Conservation (phyloP, 2,113 vertebrate species). For the Formicarius rufipectus region DNA sequence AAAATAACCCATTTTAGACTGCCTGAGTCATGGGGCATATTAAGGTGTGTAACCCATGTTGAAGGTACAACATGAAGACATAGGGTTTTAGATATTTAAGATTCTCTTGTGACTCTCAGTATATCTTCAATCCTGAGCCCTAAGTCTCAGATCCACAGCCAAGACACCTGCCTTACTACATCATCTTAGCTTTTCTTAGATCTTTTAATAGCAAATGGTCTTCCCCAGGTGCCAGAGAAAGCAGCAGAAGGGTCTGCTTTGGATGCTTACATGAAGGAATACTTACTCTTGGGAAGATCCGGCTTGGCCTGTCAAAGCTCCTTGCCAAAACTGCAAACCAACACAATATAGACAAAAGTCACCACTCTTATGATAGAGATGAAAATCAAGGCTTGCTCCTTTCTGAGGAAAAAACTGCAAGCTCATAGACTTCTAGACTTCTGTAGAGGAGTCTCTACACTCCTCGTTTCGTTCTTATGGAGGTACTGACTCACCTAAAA, state of each 20-base stretch:
- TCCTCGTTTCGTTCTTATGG: not conserved
- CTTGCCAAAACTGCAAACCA: constrained; percentile 90
- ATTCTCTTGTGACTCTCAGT: not conserved
- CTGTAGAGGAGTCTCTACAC: too few species aligned
- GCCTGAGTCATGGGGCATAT: not conserved
- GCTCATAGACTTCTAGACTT: not conserved
- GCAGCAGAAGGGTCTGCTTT: not conserved
- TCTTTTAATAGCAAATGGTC: not conserved
- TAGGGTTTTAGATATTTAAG: not conserved
- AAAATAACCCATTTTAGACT: not conserved
- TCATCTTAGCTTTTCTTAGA: not conserved
- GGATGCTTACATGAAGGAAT: not conserved
- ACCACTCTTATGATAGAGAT: not conserved
- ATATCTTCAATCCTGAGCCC: not conserved
- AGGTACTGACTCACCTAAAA: not conserved
- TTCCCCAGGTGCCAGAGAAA: not conserved
- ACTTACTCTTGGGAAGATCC: constrained; percentile 92
- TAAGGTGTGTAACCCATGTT: not conserved
- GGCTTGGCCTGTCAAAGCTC: constrained; percentile 85
- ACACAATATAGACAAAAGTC: not conserved
- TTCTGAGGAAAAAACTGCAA: not conserved
- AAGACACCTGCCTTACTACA: not conserved
- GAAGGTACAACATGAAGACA: not conserved
- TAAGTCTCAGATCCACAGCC: not conserved
- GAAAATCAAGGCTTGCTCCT: not conserved